These are phyloP conservation scores for Orchesella flavescens DNA, from an alignment of 2,888 invertebrate species.

Conservation along the genomic window DNA sequence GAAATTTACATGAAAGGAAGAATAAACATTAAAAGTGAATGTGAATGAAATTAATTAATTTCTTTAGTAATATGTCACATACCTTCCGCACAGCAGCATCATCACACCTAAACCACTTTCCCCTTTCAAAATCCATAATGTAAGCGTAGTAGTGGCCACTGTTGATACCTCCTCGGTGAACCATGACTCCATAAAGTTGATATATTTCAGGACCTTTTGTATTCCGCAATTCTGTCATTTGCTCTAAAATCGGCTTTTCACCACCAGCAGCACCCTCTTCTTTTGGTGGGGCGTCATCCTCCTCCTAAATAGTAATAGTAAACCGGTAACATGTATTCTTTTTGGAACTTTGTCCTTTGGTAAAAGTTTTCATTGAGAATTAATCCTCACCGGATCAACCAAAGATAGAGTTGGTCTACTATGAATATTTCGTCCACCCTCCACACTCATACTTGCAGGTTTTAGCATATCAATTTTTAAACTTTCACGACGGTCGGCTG, in stretches of 20 bases:
- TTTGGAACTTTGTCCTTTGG: background rate
- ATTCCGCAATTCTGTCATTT: constrained; percentile 62
- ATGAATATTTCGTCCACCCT: constrained; percentile 43
- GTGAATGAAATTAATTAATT: background rate
- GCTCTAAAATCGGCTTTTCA: constrained; percentile 73
- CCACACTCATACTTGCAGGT: constrained; percentile 28
- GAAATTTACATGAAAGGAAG: constrained; percentile 13
- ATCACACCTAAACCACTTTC: constrained; percentile 90
- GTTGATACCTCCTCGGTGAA: constrained; percentile 91
- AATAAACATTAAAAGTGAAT: background rate
- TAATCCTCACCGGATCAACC: constrained; percentile 1
- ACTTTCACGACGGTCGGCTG: constrained; percentile 13
- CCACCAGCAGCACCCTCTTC: background rate
- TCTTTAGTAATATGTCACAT: constrained; percentile 72
- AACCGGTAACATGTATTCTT: background rate
- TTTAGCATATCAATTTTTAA: constrained; percentile 35
- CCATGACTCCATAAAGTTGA: constrained; percentile 92
- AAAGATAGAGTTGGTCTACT: constrained; percentile 62
- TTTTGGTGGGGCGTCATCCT: background rate
- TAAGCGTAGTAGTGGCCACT: constrained; percentile 95
- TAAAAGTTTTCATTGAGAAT: background rate
- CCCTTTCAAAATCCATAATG: constrained; percentile 85
- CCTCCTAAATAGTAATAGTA: background rate
- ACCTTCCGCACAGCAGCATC: constrained; percentile 87
- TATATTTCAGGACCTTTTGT: constrained; percentile 82